Percentiles rank a stretch among this genome's conserved stretches.
Evolutionary conservation across 2,797 vertebrate species (phyloP).

Genomic region (Dendrocincla fuliginosa): DNA sequence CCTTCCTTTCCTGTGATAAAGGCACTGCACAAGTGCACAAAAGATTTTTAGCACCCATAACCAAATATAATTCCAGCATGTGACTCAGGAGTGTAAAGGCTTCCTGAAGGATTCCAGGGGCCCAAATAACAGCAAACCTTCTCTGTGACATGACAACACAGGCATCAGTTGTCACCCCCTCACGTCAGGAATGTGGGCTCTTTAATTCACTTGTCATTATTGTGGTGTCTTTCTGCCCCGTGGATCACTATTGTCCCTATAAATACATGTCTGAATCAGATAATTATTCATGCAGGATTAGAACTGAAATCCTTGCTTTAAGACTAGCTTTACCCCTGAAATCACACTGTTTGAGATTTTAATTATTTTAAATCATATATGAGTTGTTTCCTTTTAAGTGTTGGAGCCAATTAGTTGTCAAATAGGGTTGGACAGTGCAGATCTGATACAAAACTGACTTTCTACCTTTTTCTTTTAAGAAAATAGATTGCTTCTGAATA

Average conservation of each 20-base stretch:
- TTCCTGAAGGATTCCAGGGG: slow-evolving; percentile 26
- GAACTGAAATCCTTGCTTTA: slow-evolving; percentile 56
- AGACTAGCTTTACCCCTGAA: slow-evolving; percentile 3
- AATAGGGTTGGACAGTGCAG: neutral
- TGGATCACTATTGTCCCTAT: slow-evolving; percentile 75
- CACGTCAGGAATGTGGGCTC: slow-evolving; percentile 38
- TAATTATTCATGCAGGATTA: slow-evolving; percentile 63
- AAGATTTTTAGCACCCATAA: slow-evolving; percentile 64
- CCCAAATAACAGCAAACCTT: slow-evolving; percentile 54
- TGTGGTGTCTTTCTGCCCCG: slow-evolving; percentile 67
- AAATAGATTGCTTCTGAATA: neutral
- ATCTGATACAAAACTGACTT: neutral
- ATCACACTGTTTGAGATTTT: slow-evolving; percentile 13
- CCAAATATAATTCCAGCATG: slow-evolving; percentile 33
- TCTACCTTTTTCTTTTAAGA: neutral
- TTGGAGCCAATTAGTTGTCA: neutral
- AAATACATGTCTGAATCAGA: slow-evolving; percentile 74
- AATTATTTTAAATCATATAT: slow-evolving; percentile 46
- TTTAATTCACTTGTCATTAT: slow-evolving; percentile 79
- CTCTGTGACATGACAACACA: slow-evolving; percentile 59
- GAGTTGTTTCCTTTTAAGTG: slow-evolving; percentile 17
- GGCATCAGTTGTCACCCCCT: slow-evolving; percentile 36
- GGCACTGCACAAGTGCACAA: slow-evolving; percentile 16
- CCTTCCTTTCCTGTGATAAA: neutral
- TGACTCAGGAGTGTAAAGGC: neutral